Conservation (phyloP, 2,888 invertebrate species). For the Imbricaverruca yamaguchii region DNA sequence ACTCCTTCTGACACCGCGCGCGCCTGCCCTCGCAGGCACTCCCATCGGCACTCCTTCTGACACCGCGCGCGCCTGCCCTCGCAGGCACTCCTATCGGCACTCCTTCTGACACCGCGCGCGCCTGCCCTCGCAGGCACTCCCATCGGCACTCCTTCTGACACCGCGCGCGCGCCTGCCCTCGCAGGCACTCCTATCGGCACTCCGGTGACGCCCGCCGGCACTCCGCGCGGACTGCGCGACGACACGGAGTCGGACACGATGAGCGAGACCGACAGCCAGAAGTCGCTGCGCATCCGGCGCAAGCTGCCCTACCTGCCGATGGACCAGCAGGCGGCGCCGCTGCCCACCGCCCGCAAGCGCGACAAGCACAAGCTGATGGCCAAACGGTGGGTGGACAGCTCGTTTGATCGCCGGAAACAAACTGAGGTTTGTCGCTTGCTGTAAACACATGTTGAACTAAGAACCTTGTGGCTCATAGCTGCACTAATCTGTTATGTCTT, state of each 20-base stretch:
- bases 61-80: not conserved
- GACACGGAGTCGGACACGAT: slow-evolving; percentile 45
- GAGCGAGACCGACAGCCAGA: slow-evolving; percentile 47
- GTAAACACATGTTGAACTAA: too few species aligned
- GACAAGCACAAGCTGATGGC: not conserved
- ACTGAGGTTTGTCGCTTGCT: too few species aligned
- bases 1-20: slow-evolving; percentile 26
- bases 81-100: slow-evolving; percentile 25
- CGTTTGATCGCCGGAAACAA: too few species aligned
- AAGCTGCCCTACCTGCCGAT: slow-evolving; percentile 46
- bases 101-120: slow-evolving; percentile 6
- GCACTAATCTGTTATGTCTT: too few species aligned
- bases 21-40: not conserved
- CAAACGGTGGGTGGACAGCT: not conserved
- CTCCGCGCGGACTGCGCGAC: slow-evolving; percentile 40
- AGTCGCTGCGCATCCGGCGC: slow-evolving; percentile 44
- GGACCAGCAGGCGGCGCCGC: slow-evolving; percentile 44
- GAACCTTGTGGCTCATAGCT: too few species aligned
- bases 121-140: not conserved
- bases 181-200: slow-evolving; percentile 25
- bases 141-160: slow-evolving; percentile 25
- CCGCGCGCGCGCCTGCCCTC: not conserved
- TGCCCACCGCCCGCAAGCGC: slow-evolving; percentile 34
- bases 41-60: slow-evolving; percentile 29
- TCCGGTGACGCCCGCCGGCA: slow-evolving; percentile 38